Conservation (phyloP, 2,888 invertebrate genomes). For the Tanaodytes sp. region DNA sequence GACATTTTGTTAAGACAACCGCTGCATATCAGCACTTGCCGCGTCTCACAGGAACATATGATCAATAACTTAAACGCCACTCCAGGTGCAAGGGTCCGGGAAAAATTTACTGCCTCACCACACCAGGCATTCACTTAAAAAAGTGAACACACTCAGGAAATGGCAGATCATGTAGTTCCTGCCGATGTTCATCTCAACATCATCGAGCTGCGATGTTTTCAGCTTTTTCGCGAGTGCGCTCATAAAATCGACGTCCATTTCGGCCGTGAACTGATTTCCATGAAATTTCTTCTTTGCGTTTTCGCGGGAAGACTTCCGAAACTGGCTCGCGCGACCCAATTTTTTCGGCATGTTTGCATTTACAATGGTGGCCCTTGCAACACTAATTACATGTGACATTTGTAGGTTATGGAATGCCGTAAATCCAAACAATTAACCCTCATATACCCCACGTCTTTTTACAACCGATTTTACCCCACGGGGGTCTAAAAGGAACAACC, state of each 20-base stretch:
- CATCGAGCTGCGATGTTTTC: constrained; percentile 23
- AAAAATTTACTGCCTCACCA: constrained; percentile 5
- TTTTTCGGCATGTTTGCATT: constrained; percentile 8
- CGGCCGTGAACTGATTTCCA: constrained; percentile 15
- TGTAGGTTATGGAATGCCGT: too few species aligned
- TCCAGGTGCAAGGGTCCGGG: too few species aligned
- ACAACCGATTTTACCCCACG: not conserved
- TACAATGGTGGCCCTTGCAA: too few species aligned
- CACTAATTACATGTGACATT: too few species aligned
- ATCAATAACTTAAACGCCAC: too few species aligned
- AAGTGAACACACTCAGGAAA: constrained; percentile 16
- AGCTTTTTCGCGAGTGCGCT: constrained; percentile 31
- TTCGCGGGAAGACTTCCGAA: constrained; percentile 3
- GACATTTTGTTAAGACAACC: too few species aligned
- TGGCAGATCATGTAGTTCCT: constrained; percentile 24
- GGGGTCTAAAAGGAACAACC: constrained; percentile 2
- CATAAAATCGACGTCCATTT: constrained; percentile 15
- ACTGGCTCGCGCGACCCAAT: constrained; percentile 1
- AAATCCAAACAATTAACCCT: too few species aligned
- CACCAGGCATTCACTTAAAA: constrained; percentile 16
- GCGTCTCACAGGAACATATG: too few species aligned
- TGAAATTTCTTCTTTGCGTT: constrained; percentile 8
- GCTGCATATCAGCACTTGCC: too few species aligned
- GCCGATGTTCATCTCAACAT: constrained; percentile 21
- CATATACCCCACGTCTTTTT: too few species aligned